These are phyloP conservation scores for Nipponacmea schrenckii DNA, from an alignment of 2,888 invertebrate genomes.

Conservation along the genomic window DNA sequence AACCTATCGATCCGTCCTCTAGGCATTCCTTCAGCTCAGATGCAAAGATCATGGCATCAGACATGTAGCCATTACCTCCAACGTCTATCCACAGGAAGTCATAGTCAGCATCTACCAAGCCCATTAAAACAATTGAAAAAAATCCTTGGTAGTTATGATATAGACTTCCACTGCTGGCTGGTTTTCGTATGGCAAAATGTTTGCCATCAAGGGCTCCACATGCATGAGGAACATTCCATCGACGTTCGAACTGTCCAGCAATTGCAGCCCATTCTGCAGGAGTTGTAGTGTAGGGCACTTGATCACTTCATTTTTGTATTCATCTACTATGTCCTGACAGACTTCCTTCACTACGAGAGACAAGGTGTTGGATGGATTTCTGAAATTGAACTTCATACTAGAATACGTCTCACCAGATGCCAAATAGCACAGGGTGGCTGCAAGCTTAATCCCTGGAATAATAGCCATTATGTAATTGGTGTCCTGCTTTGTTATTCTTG, in stretches of 20 bases:
- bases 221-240: conserved; percentile 42
- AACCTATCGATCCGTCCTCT: conserved; percentile 26
- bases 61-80: conserved; percentile 26
- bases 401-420: conserved; percentile 13
- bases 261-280: conserved; percentile 34
- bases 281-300: conserved; percentile 24
- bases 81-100: conserved; percentile 36
- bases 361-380: conserved; percentile 57
- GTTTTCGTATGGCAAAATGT: conserved; percentile 36
- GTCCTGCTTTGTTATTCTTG: conserved; percentile 13
- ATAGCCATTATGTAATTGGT: conserved; percentile 23
- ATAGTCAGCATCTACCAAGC: conserved; percentile 41
- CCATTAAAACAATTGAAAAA: conserved; percentile 34
- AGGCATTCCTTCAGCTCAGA: conserved; percentile 32
- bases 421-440: conserved; percentile 17
- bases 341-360: conserved; percentile 51
- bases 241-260: conserved; percentile 27
- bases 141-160: conserved; percentile 42
- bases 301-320: conserved; percentile 28
- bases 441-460: conserved; percentile 21
- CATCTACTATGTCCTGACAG: conserved; percentile 41
- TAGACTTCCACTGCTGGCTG: conserved; percentile 29
- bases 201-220: conserved; percentile 44
- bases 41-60: conserved; percentile 31
- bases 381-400: conserved; percentile 49